Evolutionary conservation across 1,140 invertebrate genomes (phyloP), one percentile per base, ranked within the genome.

Genomic region (silkworm (Bombyx mori)): DNA sequence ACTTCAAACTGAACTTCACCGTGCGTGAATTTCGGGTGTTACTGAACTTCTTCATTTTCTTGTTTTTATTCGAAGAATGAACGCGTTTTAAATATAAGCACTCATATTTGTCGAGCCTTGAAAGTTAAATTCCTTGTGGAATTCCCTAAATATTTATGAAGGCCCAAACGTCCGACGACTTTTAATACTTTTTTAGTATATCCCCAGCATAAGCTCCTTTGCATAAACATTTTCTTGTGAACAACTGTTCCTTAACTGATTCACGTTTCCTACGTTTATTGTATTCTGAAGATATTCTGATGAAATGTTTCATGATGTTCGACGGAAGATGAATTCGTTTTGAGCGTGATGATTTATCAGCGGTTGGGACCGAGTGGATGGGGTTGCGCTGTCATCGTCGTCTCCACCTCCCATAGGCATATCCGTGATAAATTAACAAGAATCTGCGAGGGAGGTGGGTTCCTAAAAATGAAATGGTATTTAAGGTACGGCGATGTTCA

Each of bases 71-170:
- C 26, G 2, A 35, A 35, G 2, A 3, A 35, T 35, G 26, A 35
- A 35, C 26, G 4, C 26, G 2, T 35, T 35, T 35, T 35, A 35
- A 35, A 35, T 35, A 35, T 35, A 35, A 35, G 2, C 26, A 35
- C 26, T 35, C 26, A 35, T 5, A 35, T 35, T 35, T 35, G 26
- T 35, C 26, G 26, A 35, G 26, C 26, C 26, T 35, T 35, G 54
- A 69, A 77, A 74, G 75, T 77, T 73, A 71, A 79, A 71, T 75
- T 69, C 69, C 67, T 70, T 58, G 69, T 73, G 68, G 71, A 60
- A 66, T 75, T 75, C 68, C 77, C 78, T 79, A 73, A 78, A 82
- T 79, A 82, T 79, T 79, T 79, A 82, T 82, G 75, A 78, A 75
- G 66, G 60, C 61, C 45, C 58, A 57, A 65, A 66, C 67, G 66